A percentile compares a stretch with the other conserved stretches of the same genome.
phyloP scores from a whole-genome alignment of 1,140 invertebrate species.

The Vanessa tameamea region DNA sequence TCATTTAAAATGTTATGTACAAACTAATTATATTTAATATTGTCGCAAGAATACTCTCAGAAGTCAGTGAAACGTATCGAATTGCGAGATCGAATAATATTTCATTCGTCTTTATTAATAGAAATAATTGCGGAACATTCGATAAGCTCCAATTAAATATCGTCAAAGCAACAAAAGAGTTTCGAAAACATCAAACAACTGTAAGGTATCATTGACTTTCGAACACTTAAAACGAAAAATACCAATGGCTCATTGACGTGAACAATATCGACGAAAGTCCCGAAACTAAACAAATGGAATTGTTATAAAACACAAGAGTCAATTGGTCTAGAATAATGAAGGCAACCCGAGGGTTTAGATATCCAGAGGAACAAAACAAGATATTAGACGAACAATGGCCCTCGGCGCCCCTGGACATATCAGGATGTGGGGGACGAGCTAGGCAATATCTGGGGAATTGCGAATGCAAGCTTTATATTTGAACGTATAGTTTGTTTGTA shows the following conservation, averaged over 20 bases:
- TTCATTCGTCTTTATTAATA: too few species aligned
- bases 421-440: background rate
- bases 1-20: too few species aligned
- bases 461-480: conserved; percentile 12
- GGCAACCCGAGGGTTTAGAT: background rate
- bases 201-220: background rate
- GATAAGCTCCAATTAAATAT: too few species aligned
- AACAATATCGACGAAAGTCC: background rate
- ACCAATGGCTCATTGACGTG: background rate
- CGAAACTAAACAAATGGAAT: conserved; percentile 31
- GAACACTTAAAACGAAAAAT: background rate
- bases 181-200: background rate
- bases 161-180: background rate
- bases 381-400: conserved; percentile 37
- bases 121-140: too few species aligned
- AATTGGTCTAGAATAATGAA: conserved; percentile 36
- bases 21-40: too few species aligned
- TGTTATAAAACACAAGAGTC: conserved; percentile 13
- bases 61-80: too few species aligned
- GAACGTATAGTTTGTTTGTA: background rate
- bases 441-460: conserved; percentile 14
- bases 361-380: conserved; percentile 28
- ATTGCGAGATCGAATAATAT: too few species aligned
- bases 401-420: conserved; percentile 23
- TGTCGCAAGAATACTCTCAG: too few species aligned